phyloP scores from a whole-genome alignment of 1,140 invertebrate species.

The Lepidurus couesii region DNA sequence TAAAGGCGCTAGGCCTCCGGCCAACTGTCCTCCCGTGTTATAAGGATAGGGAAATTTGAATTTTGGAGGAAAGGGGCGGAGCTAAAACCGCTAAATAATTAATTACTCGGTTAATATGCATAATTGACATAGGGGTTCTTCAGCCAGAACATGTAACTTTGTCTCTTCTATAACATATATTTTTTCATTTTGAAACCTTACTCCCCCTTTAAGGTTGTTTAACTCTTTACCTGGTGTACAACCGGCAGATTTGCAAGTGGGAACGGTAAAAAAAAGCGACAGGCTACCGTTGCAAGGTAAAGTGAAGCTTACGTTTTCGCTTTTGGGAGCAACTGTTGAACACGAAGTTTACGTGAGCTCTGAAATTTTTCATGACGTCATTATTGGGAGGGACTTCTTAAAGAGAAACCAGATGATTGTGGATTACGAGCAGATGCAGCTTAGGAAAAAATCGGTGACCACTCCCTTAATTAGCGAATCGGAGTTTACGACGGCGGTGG shows the following conservation, averaged over 20 bases:
- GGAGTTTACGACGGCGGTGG: neutral
- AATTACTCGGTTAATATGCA: no score
- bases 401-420: neutral
- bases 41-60: no score
- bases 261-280: neutral
- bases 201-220: neutral
- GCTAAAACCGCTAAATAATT: no score
- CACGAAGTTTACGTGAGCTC: neutral
- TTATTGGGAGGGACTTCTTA: neutral
- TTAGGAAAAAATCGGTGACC: neutral
- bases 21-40: no score
- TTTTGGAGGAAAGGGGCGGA: no score
- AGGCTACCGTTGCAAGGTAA: neutral
- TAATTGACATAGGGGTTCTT: no score
- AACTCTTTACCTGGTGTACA: neutral
- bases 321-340: conserved; percentile 1
- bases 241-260: neutral
- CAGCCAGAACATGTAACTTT: no score
- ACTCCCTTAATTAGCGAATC: conserved; percentile 5
- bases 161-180: no score
- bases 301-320: neutral
- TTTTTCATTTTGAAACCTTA: no score
- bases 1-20: no score
- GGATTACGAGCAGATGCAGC: neutral
- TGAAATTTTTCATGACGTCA: neutral